phyloP scores from a whole-genome alignment of 2,888 invertebrate species.

The Xestia rhomboidea region DNA sequence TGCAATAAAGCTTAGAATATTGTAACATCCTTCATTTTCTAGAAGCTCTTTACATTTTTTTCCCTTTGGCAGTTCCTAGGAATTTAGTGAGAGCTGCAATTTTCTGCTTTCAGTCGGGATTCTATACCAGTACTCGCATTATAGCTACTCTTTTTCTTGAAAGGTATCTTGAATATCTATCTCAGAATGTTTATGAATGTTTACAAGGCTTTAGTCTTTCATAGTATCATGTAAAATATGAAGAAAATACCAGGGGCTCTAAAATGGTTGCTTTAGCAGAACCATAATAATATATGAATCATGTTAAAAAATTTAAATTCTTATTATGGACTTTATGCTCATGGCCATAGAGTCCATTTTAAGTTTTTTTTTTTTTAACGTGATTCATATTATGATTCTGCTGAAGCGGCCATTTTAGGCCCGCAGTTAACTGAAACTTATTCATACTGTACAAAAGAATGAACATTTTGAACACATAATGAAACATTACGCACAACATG shows the following conservation, averaged over 20 bases:
- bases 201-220: neutral
- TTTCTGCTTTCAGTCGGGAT: neutral
- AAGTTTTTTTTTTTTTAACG: no score
- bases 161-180: neutral
- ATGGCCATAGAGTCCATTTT: no score
- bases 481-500: no score
- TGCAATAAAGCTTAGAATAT: neutral
- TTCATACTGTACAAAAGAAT: neutral
- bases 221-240: neutral
- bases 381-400: no score
- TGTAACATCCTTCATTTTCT: neutral
- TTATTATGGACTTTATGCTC: no score
- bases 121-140: neutral
- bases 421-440: neutral
- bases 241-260: neutral
- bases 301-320: no score
- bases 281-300: no score
- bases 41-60: neutral
- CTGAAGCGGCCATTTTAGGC: no score
- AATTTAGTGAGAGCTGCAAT: neutral
- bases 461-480: neutral
- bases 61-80: no score
- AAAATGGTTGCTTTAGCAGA: no score
- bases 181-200: neutral
- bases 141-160: neutral